Evolutionary conservation across 2,797 vertebrate genomes (phyloP), one percentile per base, ranked within the genome.

Genomic region (Loris lydekkerianus): DNA sequence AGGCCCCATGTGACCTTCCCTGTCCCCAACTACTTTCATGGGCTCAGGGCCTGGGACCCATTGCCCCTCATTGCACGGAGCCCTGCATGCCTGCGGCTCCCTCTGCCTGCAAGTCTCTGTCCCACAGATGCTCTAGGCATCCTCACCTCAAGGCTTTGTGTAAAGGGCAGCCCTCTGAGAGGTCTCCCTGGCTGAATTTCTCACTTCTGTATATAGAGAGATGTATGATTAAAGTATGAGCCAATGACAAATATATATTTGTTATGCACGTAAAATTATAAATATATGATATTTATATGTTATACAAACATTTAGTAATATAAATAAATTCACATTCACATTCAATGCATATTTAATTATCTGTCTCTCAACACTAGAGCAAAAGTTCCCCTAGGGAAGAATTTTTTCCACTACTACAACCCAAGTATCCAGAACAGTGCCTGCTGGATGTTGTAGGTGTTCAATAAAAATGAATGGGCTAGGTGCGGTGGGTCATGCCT

Each of bases 11-110:
- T 0, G 49, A 23, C 14, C 46, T 4, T 7, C n/a, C 43, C 3
- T 34, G 58, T 21, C 3, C 15, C 21, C 4, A 37, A 58, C 67
- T 17, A 13, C 10, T 34, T 20, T 5, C 70, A 78, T 7, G 13
- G 49, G 49, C 76, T 46, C 53, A 76, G 25, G 69, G 5, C 34
- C 86, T 5, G 7, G 53, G 70, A n/a, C 8, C 13, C 17, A 6
- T 14, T 17, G 43, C 37, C 29, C 7, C 13, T 29, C 20, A 25
- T 31, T 3, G 80, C 25, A n/a, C 60, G 31, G 14, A 46, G 20
- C 7, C 58, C 13, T 27, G 1, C 0, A 1, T 10, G 27, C 37
- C 84, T 29, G 15, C 0, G 5, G 11, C 7, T 60, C 37, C 86
- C 37, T 29, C 58, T 60, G 37, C 20, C 69, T 13, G 10, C 25